These are phyloP conservation scores for Drosophila santomea DNA, from an alignment of 1,140 invertebrate genomes.

Conservation along the genomic window DNA sequence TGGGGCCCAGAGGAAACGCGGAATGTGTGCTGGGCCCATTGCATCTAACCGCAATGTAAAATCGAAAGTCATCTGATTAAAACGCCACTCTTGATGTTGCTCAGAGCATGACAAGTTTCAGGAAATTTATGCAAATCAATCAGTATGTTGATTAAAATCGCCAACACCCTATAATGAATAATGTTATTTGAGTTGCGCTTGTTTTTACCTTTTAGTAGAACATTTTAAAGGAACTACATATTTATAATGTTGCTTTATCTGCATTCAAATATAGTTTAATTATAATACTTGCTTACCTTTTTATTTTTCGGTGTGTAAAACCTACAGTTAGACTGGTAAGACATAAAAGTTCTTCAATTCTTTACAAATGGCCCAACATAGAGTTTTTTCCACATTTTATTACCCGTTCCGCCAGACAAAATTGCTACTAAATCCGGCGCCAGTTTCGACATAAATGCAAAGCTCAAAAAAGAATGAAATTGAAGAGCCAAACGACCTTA, in stretches of 20 bases:
- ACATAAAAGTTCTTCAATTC: conserved; percentile 4
- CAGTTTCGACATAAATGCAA: conserved; percentile 70
- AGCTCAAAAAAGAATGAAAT: conserved; percentile 37
- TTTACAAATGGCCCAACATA: conserved; percentile 11
- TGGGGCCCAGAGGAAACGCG: neutral
- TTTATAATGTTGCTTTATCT: no score
- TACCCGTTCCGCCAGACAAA: conserved; percentile 64
- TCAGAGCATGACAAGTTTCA: conserved; percentile 29
- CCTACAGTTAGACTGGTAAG: no score
- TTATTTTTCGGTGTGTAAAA: neutral
- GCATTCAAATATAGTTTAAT: no score
- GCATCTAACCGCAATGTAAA: conserved; percentile 70
- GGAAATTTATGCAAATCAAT: conserved; percentile 76
- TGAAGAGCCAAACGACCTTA: conserved; percentile 29
- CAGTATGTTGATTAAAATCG: conserved; percentile 42
- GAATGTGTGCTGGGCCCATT: conserved; percentile 17
- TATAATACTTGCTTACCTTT: no score
- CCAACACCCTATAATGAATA: neutral
- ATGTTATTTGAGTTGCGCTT: neutral
- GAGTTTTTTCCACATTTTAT: conserved; percentile 61
- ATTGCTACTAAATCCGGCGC: conserved; percentile 77
- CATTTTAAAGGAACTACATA: no score
- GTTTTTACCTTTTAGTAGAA: no score
- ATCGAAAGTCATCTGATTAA: conserved; percentile 80
- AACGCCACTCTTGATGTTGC: conserved; percentile 58